Conservation (phyloP, 2,113 vertebrate species). For the Lethenteron reissneri region DNA sequence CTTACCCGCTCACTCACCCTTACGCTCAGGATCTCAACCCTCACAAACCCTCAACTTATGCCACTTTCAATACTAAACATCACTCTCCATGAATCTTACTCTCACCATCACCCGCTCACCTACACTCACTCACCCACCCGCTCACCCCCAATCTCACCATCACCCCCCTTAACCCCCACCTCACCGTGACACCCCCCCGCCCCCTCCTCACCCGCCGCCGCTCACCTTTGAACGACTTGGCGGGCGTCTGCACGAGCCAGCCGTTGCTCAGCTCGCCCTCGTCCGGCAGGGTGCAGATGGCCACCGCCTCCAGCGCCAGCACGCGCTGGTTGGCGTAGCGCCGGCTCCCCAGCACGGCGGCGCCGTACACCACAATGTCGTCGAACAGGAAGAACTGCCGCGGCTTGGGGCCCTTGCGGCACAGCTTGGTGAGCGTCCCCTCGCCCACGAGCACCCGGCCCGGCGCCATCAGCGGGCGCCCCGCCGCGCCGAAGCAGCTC, state of each 20-base stretch:
- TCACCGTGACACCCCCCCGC: no score
- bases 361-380: constrained; percentile 61
- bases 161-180: no score
- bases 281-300: constrained; percentile 39
- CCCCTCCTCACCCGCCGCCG: not conserved
- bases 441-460: constrained; percentile 57
- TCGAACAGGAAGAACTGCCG: constrained; percentile 72
- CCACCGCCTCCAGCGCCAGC: constrained; percentile 51
- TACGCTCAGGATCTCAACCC: no score
- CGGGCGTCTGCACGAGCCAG: constrained; percentile 61
- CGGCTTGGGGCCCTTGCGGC: constrained; percentile 41
- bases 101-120: no score
- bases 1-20: no score
- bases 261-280: constrained; percentile 41
- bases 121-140: no score
- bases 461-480: constrained; percentile 25
- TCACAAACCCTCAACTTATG: no score
- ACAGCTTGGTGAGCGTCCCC: constrained; percentile 51
- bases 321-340: constrained; percentile 49
- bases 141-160: no score
- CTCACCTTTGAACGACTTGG: constrained; percentile 50
- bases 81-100: no score
- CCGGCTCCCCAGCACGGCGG: constrained; percentile 34
- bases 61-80: no score
- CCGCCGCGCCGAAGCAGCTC: constrained; percentile 32